Base-by-base conservation (phyloP, 2,113 vertebrate genomes). In the Perccottus glenii region DNA sequence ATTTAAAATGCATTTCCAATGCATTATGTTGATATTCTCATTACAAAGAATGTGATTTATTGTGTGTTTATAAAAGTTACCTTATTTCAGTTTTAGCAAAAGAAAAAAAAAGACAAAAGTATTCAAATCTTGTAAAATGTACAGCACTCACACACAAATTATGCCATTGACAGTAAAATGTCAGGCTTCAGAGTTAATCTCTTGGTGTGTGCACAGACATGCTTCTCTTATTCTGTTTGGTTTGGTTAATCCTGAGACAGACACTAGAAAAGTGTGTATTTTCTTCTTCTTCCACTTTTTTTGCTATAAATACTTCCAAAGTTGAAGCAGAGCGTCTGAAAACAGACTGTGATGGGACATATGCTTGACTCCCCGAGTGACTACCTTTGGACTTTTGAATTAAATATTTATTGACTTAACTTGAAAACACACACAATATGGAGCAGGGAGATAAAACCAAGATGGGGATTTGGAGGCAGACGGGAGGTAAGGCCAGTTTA, bases 381-480 rank as follows among this genome's bases (percentile, higher is more conserved):
- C 33, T 63, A 57, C 43, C 12, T 52, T 61, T 56, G 16, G 9
- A 44, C 36, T 19, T 11, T 43, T 10, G 7, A 19, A 66, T 73
- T 6, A 66, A 74, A 67, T 6, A 73, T 48, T 4, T 47, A 56
- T 62, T 12, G 44, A 67, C 14, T 12, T 11, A 35, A 12, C 11
- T 12, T 9, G 27, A 12, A 33, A 19, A 51, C 11, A 58, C 16
- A 33, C 51, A 33, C 16, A 0, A 11, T 19, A 44, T 40, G 9
- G 36, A 56, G 12, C 19, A 27, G 19, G 19, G 36, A 60, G 48
- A 14, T 8, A 11, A 6, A 36, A 50, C 7, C 16, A 27, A 35
- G 44, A 35, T 3, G 40, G 57, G 69, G 50, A 45, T 11, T 9
- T 11, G 32, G 14, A 6, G 5, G 50, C 16, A 51, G 42, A 14